These are phyloP conservation scores for Pseudanteris insignis DNA, from an alignment of 2,888 invertebrate species.

Conservation along the genomic window DNA sequence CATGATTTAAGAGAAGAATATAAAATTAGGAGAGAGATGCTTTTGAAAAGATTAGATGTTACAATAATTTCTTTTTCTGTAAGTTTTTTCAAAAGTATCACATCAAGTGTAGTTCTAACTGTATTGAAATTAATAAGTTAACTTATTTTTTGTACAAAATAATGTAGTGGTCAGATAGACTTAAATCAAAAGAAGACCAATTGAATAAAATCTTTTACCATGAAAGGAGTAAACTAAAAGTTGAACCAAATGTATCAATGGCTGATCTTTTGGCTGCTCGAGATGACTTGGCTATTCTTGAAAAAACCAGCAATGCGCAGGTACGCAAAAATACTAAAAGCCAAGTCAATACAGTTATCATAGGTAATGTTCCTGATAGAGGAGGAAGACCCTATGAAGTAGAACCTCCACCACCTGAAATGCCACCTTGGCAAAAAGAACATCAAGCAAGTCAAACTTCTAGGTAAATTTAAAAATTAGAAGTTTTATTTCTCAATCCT, in stretches of 20 bases:
- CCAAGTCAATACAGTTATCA: conserved; percentile 86
- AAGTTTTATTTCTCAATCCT: too few species aligned
- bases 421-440: conserved; percentile 92
- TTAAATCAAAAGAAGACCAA: conserved; percentile 77
- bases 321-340: conserved; percentile 87
- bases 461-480: conserved; percentile 7
- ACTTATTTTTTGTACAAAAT: too few species aligned
- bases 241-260: conserved; percentile 75
- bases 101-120: too few species aligned
- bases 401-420: conserved; percentile 94
- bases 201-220: conserved; percentile 72
- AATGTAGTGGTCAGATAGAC: conserved; percentile 88
- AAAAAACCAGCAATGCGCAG: conserved; percentile 89
- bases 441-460: conserved; percentile 64
- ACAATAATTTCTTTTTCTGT: conserved; percentile 97
- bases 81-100: too few species aligned
- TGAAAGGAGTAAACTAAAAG: conserved; percentile 68
- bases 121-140: too few species aligned
- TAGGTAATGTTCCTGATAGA: conserved; percentile 91
- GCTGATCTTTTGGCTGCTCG: conserved; percentile 87
- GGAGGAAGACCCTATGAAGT: conserved; percentile 93
- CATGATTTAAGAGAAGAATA: conserved; percentile 84
- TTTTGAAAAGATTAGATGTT: conserved; percentile 91
- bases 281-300: conserved; percentile 83
- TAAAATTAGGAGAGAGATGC: conserved; percentile 81